Conservation (phyloP, 37 sponge, comb jelly and placozoan genomes). For the Beroe ovata region DNA sequence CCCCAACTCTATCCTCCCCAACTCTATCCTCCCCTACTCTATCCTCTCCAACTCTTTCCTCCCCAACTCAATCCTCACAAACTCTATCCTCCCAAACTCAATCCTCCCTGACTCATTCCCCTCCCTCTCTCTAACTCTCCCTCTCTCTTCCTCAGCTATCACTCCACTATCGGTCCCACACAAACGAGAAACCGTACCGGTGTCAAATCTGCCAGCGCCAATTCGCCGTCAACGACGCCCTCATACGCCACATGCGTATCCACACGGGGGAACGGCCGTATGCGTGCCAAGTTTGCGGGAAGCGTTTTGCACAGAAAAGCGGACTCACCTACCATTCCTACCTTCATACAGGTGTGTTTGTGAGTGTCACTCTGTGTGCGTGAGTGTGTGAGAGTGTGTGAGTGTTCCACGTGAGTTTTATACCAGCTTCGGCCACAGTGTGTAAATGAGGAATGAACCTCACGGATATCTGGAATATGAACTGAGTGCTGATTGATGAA, state of each 20-base stretch:
- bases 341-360: conserved; percentile 44
- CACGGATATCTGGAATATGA: no score
- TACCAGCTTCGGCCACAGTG: no score
- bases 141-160: conserved; percentile 31
- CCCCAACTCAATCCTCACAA: not conserved
- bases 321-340: conserved; percentile 65
- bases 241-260: conserved; percentile 64
- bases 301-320: conserved; percentile 57
- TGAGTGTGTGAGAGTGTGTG: no score
- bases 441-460: no score
- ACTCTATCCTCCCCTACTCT: not conserved
- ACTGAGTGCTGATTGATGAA: no score
- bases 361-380: no score
- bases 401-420: no score
- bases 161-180: conserved; percentile 65
- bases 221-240: conserved; percentile 63
- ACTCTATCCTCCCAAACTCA: not conserved
- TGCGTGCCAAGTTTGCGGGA: conserved; percentile 59
- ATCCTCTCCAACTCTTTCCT: not conserved
- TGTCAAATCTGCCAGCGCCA: conserved; percentile 66
- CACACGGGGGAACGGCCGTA: conserved; percentile 66
- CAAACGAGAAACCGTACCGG: conserved; percentile 67
- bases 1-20: not conserved
- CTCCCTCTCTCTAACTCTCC: not conserved
- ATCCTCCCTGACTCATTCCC: not conserved